Conservation (phyloP, 2,888 invertebrate genomes). For the Cybosia mesomella region DNA sequence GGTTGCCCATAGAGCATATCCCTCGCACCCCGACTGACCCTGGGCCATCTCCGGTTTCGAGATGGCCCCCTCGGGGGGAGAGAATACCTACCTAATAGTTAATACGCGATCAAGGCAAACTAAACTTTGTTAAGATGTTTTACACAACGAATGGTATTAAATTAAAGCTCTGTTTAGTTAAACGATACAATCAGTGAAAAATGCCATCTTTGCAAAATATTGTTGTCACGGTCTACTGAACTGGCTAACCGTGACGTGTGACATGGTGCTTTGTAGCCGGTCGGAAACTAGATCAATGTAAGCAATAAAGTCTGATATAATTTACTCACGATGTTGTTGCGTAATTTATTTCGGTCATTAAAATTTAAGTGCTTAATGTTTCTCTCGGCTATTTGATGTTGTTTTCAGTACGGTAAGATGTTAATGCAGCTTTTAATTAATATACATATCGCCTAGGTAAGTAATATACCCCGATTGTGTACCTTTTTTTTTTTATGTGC, state of each 20-base stretch:
- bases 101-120: too few species aligned
- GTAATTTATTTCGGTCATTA: slow-evolving; percentile 9
- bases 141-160: too few species aligned
- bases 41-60: too few species aligned
- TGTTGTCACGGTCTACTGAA: neutral
- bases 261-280: neutral
- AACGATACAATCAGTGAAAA: too few species aligned
- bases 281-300: neutral
- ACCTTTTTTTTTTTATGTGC: too few species aligned
- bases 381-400: neutral
- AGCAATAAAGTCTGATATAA: neutral
- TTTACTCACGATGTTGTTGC: neutral
- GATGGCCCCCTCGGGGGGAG: too few species aligned
- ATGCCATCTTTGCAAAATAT: neutral
- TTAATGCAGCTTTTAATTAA: neutral
- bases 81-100: too few species aligned
- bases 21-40: too few species aligned
- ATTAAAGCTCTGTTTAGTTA: too few species aligned
- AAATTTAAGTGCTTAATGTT: neutral
- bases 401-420: neutral
- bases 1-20: too few species aligned
- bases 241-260: neutral
- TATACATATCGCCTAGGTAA: neutral
- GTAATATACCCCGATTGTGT: too few species aligned
- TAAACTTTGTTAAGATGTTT: too few species aligned